phyloP scores from a whole-genome alignment of 2,113 vertebrate genomes.

The Piaya cayana region DNA sequence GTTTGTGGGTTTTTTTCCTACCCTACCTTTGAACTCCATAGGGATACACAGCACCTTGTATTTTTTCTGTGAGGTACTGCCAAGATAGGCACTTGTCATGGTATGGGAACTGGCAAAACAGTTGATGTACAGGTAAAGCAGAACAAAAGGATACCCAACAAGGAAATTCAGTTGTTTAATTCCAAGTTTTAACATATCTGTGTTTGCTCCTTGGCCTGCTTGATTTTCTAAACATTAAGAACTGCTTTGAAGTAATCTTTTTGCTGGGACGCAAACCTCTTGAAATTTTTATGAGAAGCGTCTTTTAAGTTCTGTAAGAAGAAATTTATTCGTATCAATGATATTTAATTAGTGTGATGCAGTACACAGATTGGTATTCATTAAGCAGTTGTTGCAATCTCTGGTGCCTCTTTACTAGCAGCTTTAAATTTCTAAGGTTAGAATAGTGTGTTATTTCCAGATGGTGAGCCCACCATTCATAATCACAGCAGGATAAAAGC shows the following conservation, averaged over 20 bases:
- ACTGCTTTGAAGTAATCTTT: conserved; percentile 16
- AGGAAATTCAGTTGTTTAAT: background rate
- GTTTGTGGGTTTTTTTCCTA: no score
- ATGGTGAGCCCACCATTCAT: conserved; percentile 38
- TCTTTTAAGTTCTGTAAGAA: background rate
- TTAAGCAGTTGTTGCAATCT: conserved; percentile 32
- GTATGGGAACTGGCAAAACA: background rate
- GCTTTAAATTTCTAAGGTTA: conserved; percentile 46
- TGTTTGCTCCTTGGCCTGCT: conserved; percentile 13
- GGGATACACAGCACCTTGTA: background rate
- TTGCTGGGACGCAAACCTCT: background rate
- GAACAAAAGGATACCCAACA: background rate
- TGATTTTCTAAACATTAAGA: background rate
- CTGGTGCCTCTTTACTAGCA: conserved; percentile 33
- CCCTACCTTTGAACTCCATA: background rate
- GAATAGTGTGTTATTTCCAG: conserved; percentile 55
- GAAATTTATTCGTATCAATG: background rate
- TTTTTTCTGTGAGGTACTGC: background rate
- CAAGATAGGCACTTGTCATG: background rate
- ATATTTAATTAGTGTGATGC: background rate
- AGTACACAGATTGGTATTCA: background rate
- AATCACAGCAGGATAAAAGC: background rate
- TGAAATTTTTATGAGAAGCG: conserved; percentile 43
- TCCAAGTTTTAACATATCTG: background rate
- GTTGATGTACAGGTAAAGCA: background rate